A percentile compares a stretch with the other conserved stretches of the same genome.
phyloP scores from a whole-genome alignment of 1,140 invertebrate genomes.

The Coelopa frigida region DNA sequence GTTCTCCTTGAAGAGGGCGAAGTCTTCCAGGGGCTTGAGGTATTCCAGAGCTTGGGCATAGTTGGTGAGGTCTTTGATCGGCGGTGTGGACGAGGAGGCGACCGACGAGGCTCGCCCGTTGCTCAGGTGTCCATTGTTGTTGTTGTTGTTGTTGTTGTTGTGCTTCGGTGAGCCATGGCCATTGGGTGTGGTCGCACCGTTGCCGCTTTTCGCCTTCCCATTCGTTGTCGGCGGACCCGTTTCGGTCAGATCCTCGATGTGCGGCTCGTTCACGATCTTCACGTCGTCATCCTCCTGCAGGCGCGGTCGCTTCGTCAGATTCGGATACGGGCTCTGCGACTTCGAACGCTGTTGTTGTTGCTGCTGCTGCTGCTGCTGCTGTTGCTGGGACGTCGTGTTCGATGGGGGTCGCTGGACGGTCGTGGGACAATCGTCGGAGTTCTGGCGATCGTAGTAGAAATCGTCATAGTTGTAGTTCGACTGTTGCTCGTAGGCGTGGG shows the following conservation, averaged over 20 bases:
- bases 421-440: too few species aligned
- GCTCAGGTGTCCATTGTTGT: not conserved
- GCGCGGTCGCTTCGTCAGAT: not conserved
- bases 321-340: not conserved
- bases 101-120: not conserved
- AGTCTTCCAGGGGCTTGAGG: slow-evolving; percentile 36
- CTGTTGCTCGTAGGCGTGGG: slow-evolving; percentile 3
- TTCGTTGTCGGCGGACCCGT: slow-evolving; percentile 1
- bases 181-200: slow-evolving; percentile 19
- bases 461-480: not conserved
- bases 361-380: slow-evolving; percentile 1
- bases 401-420: too few species aligned
- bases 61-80: slow-evolving; percentile 29
- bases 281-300: not conserved
- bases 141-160: slow-evolving; percentile 8
- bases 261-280: not conserved
- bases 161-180: slow-evolving; percentile 24
- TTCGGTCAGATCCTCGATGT: slow-evolving; percentile 5
- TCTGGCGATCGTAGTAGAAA: not conserved
- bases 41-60: slow-evolving; percentile 36
- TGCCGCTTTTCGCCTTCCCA: slow-evolving; percentile 1
- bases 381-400: too few species aligned
- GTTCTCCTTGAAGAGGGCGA: slow-evolving; percentile 39
- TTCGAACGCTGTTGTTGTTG: slow-evolving; percentile 10
- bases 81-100: not conserved